Evolutionary conservation across 2,888 invertebrate species (phyloP).

Genomic region (Aphodius granarius): DNA sequence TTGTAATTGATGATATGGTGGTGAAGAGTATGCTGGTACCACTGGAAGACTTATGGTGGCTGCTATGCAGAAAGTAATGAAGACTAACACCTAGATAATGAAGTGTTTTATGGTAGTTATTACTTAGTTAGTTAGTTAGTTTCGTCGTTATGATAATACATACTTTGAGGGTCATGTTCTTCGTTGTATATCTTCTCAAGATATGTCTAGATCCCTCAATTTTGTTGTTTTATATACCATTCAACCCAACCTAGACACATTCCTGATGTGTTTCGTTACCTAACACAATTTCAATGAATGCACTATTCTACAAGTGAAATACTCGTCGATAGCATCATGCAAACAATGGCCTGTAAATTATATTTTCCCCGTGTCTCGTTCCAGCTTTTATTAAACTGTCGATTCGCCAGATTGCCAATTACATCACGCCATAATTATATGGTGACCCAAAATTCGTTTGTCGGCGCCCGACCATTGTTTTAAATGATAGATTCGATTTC

Average conservation of each 20-base stretch:
- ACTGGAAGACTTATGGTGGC: constrained; percentile 39
- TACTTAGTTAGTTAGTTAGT: neutral
- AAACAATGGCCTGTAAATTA: neutral
- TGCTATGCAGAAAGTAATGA: neutral
- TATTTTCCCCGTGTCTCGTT: neutral
- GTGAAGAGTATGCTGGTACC: constrained; percentile 37
- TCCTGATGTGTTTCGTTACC: neutral
- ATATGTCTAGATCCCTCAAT: neutral
- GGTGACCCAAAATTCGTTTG: neutral
- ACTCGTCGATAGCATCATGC: neutral
- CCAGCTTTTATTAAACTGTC: neutral
- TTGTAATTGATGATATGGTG: constrained; percentile 25
- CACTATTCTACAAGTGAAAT: neutral
- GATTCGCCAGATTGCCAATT: neutral
- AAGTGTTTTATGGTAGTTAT: no score
- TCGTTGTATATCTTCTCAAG: neutral
- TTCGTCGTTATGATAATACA: neutral
- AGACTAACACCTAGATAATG: neutral
- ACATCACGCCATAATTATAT: neutral
- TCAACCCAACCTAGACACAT: neutral
- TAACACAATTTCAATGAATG: neutral
- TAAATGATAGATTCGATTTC: no score
- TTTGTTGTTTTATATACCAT: neutral
- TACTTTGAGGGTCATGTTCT: neutral
- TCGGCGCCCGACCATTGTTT: neutral